These are phyloP conservation scores for Pseudotriccus pelzelni DNA, from an alignment of 2,797 vertebrate genomes.

Conservation along the genomic window DNA sequence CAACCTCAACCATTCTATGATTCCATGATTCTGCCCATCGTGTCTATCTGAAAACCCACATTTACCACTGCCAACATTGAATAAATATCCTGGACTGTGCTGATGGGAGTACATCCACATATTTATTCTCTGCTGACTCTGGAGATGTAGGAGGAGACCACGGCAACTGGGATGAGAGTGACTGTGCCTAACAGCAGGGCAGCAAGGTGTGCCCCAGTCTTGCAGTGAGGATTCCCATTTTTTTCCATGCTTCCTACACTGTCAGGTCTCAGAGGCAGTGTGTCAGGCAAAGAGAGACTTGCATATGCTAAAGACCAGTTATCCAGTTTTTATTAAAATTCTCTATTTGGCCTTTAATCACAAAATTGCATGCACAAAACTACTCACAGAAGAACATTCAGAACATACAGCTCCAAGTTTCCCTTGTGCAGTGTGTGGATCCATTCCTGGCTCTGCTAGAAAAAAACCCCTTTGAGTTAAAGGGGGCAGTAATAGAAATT, in stretches of 20 bases:
- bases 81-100: not conserved
- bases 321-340: not conserved
- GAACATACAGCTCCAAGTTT: not conserved
- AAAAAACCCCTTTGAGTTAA: not conserved
- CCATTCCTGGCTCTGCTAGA: not conserved
- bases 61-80: not conserved
- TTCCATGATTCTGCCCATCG: not conserved
- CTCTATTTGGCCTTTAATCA: not conserved
- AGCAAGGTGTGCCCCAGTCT: not conserved
- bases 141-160: not conserved
- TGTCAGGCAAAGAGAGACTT: not conserved
- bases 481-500: constrained; percentile 17
- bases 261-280: not conserved
- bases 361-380: not conserved
- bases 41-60: not conserved
- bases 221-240: not conserved
- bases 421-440: not conserved
- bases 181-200: not conserved
- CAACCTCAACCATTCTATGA: not conserved
- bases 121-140: not conserved
- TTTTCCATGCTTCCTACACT: not conserved
- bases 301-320: not conserved
- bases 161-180: not conserved
- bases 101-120: not conserved
- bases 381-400: not conserved